Base-by-base conservation (phyloP, 2,113 vertebrate species). In the Psettodes erumei region DNA sequence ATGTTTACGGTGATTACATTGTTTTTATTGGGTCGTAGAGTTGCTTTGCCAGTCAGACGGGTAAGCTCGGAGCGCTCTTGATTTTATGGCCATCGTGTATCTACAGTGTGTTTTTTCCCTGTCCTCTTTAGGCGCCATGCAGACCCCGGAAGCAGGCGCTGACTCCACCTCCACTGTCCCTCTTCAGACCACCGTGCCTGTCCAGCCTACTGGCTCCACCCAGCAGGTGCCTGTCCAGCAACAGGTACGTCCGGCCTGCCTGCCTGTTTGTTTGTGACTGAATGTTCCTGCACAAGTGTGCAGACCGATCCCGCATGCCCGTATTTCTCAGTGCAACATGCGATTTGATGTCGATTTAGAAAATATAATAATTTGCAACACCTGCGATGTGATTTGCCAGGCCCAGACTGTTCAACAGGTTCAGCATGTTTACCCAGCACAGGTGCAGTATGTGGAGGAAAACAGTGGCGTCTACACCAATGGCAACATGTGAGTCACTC, bases 401-500 rank as follows among this genome's bases (percentile, higher is more conserved):
- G 91, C 93, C 67, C 94, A 94, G 93, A 93, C 96, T 95, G 96
- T 99, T 77, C 97, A 96, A 81, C 87, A 98, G 0, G 96, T 96
- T 77, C 97, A 97, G 90, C 98, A 99, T 48, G 94, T 97, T 38
- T 99, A 98, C 86, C 96, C 96, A 18, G 68, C 96, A 43, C 97
- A 98, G 90, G 97, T 98, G 89, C 98, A 98, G 94, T 99, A 98
- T 76, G 96, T 99, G 88, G 98, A 99, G 86, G 97, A 97, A 77
- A 96, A 95, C 88, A 97, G 96, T 65, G 88, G 95, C 15, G 94
- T 98, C 90, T 99, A 98, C 85, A 94, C 97, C 68, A 99, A 98
- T 10, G 98, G 97, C 89, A 95, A 96, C 93, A 97, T 99, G 98
- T 99, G 93, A 94, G 97, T 95, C 55, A 81, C 19, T 68, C 81